These are phyloP conservation scores for Agelaius tricolor DNA, from an alignment of 2,113 vertebrate genomes.

Conservation along the genomic window DNA sequence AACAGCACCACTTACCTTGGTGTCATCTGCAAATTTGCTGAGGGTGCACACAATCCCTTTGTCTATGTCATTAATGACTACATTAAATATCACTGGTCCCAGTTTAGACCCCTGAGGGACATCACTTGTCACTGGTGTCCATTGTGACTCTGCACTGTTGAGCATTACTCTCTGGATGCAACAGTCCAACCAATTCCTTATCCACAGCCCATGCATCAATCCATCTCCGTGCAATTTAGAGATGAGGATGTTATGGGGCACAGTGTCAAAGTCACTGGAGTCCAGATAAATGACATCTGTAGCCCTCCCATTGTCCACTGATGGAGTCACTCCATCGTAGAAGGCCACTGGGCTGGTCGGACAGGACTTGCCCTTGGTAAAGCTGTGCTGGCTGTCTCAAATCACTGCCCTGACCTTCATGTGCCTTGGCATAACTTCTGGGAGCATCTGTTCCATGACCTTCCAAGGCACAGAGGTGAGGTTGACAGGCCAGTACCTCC, in stretches of 20 bases:
- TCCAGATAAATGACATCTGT: not conserved
- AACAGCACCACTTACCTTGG: not conserved
- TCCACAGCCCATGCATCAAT: not conserved
- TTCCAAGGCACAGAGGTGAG: not conserved
- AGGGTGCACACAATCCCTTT: not conserved
- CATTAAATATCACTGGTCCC: not conserved
- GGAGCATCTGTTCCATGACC: not conserved
- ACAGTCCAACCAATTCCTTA: not conserved
- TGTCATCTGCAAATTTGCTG: not conserved
- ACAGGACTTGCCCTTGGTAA: not conserved
- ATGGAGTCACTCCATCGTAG: not conserved
- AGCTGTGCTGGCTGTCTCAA: not conserved
- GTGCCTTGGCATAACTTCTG: not conserved
- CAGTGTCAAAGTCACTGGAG: not conserved
- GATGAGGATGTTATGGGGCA: not conserved
- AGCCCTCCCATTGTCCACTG: not conserved
- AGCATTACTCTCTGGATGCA: not conserved
- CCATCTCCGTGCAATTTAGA: not conserved
- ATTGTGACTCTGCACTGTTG: not conserved
- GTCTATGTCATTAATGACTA: not conserved
- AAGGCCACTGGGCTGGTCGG: not conserved
- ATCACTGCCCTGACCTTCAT: not conserved
- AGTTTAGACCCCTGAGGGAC: not conserved
- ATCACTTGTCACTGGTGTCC: not conserved
- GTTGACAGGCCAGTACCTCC: too few species aligned